Base-by-base conservation (phyloP, 2,888 invertebrate species). In the Acanthosepion esculentum region DNA sequence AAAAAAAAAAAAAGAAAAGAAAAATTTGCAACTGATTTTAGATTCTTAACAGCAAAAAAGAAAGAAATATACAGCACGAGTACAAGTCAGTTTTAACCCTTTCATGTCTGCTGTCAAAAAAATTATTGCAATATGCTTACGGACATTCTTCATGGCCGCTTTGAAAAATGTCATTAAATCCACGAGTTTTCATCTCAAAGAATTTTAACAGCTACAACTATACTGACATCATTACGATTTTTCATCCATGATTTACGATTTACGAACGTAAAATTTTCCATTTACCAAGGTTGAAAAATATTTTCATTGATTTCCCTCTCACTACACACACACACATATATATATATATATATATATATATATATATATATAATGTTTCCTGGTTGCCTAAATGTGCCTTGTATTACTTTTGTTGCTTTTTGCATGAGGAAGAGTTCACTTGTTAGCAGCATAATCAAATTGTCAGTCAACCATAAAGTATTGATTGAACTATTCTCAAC, bases 121-220 rank as follows among this genome's bases (percentile, higher is more conserved):
- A 78, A 78, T 78, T n/a, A 78, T 78, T 33, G 5, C 78, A 10
- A 78, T 78, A 15, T 78, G 78, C 78, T n/a, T 78, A 78, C n/a
- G 12, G 78, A n/a, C 78, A 78, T 78, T 78, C n/a, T 78, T n/a
- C n/a, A n/a, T 78, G 78, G 15, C n/a, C n/a, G 20, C n/a, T 78
- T 78, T 78, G 78, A 78, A 78, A 78, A 78, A 78, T 78, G n/a
- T 78, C 78, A 78, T 78, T n/a, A 78, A 78, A n/a, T 78, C n/a
- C n/a, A n/a, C 12, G 10, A 78, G 18, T 78, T 78, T 33, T 78
- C n/a, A n/a, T 78, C 78, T 78, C 78, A 78, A 78, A 78, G 78
- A 78, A 78, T 78, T 78, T 78, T n/a, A n/a, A 10, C n/a, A n/a
- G 12, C 8, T n/a, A 78, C 10, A 78, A n/a, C 15, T 78, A 15